Evolutionary conservation across 2,797 vertebrate genomes (phyloP).

Genomic region (Pantherophis alleghaniensis): DNA sequence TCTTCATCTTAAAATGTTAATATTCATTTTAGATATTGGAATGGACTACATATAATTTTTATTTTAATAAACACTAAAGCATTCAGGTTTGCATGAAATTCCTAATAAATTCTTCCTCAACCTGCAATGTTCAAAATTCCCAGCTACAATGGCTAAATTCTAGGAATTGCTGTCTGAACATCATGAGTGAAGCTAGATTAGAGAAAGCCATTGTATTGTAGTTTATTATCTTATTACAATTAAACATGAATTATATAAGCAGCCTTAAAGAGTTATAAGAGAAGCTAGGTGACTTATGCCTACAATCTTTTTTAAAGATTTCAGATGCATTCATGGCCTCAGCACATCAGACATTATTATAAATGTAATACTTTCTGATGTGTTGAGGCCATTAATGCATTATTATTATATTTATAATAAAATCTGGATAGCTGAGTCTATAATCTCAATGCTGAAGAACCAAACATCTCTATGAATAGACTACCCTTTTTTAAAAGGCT

Average conservation of each 20-base stretch:
- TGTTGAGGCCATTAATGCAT: neutral
- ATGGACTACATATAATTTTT: neutral
- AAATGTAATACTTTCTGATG: neutral
- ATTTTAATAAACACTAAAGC: neutral
- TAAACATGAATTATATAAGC: neutral
- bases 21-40: neutral
- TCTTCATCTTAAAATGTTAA: neutral
- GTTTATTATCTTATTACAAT: neutral
- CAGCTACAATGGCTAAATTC: neutral
- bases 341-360: neutral
- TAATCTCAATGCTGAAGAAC: neutral
- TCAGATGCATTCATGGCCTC: neutral
- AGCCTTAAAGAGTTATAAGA: neutral
- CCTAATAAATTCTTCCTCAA: neutral
- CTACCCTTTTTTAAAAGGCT: neutral
- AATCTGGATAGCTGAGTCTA: neutral
- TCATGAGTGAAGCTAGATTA: neutral
- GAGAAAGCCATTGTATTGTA: neutral
- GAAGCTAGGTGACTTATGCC: neutral
- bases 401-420: neutral
- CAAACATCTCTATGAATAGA: neutral
- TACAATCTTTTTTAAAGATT: neutral
- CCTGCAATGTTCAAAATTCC: neutral
- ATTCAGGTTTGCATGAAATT: neutral
- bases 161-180: neutral